Conservation (phyloP, 2,888 invertebrate genomes). For the Phyllotreta cruciferae region DNA sequence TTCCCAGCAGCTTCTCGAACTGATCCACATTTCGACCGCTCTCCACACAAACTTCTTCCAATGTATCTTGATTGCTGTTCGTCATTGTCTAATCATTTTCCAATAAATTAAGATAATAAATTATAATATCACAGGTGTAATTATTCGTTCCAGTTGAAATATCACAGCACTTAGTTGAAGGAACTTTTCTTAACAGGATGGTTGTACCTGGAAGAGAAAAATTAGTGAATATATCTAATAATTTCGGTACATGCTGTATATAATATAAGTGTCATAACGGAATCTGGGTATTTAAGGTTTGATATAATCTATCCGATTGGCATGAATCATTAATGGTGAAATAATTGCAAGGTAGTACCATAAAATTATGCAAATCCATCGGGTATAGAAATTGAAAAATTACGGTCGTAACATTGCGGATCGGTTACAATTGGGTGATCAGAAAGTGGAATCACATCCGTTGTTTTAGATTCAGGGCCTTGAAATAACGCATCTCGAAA, state of each 20-base stretch:
- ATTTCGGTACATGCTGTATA: background rate
- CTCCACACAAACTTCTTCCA: constrained; percentile 47
- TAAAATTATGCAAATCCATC: constrained; percentile 17
- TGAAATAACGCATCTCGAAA: constrained; percentile 6
- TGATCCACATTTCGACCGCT: constrained; percentile 36
- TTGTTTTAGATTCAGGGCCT: constrained; percentile 17
- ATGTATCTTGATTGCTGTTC: constrained; percentile 47
- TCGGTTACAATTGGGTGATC: constrained; percentile 25
- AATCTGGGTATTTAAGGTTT: background rate
- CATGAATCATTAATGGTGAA: constrained; percentile 22
- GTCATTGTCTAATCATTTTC: constrained; percentile 42
- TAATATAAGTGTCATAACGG: background rate
- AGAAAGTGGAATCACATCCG: constrained; percentile 23
- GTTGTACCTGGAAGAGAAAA: constrained; percentile 40
- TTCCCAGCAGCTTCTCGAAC: constrained; percentile 44
- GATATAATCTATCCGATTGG: constrained; percentile 31
- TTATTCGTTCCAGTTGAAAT: constrained; percentile 39
- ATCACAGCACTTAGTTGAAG: constrained; percentile 42
- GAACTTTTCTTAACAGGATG: constrained; percentile 38
- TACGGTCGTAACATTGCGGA: constrained; percentile 21
- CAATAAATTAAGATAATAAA: constrained; percentile 34
- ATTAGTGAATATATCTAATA: background rate
- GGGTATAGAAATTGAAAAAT: constrained; percentile 11
- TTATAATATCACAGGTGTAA: constrained; percentile 37
- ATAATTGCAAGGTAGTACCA: constrained; percentile 24